Base-by-base conservation (phyloP, 92 coral and sea anemone species). In the Blastomussa wellsi region DNA sequence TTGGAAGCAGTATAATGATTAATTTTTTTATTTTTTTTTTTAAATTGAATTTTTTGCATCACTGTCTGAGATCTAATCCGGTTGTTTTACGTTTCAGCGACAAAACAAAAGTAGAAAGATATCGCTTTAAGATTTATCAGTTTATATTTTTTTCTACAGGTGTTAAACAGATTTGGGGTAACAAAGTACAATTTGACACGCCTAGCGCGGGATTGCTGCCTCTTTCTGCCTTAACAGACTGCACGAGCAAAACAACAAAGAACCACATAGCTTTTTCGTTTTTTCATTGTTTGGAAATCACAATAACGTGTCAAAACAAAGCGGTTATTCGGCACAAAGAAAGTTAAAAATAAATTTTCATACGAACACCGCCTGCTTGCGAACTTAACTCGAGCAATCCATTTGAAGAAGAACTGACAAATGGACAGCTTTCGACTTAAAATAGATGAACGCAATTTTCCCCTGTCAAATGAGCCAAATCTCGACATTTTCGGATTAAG, bases 401-500 rank as follows among this genome's bases (percentile, higher is more conserved):
- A 33, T 15, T 12, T 35, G n/a, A 69, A 69, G 32, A 67, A 15
- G 39, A 26, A 35, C 24, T 15, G 39, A 16, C 15, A 67, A 33
- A 67, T 67, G 72, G 26, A 26, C 7, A 26, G 29, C 69, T 24
- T 24, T 62, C 11, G 53, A 15, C 53, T 48, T 41, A 3, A 9
- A 48, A 48, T 48, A 33, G 6, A 69, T 69, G 26, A 37, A 49
- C 36, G 44, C 37, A 36, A 79, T 79, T 35, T 24, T 24, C 68
- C 72, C 20, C 26, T 9, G 52, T 60, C 59, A 79, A 49, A 17
- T 79, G 57, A 62, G 37, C 20, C 62, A 79, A 64, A 38, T 44
- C 53, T 39, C n/a, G 74, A 64, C 83, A 10, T 79, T 65, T 79
- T 44, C 12, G 65, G 83, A 79, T 79, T 65, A 19, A 79, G 10